Evolutionary conservation across 2,888 invertebrate species (phyloP), one percentile per base, ranked within the genome.

Genomic region (Xestobium rufovillosum): DNA sequence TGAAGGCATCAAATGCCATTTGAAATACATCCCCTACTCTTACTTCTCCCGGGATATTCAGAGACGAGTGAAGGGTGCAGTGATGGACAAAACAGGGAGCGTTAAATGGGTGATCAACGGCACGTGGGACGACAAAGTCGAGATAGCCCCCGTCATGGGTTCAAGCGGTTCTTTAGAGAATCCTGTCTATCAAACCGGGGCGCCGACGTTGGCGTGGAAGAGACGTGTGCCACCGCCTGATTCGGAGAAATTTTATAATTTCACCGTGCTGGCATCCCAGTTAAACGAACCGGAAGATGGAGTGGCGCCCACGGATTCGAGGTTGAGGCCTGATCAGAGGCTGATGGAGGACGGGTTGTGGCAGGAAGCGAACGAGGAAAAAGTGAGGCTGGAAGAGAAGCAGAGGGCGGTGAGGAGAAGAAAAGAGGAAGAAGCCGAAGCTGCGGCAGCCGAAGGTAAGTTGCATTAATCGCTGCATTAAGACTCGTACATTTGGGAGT

Each of bases 31-130:
- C 60, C 94, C 97, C 13, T 98, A 99, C 69, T 94, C 95, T 45
- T 99, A 98, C 71, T 99, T 99, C 70, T 89, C 94, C 47, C 79
- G 94, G 56, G 97, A 98, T 61, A 82, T 85, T 49, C 97, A 97
- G 59, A 72, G 96, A 41, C 83, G 89, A 65, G 91, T 92, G 39
- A 83, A 84, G 51, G 86, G 86, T 13, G 78, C 83, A 41, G 78
- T 86, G 27, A 80, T 83, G 75, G 78, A 84, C 60, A 72, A 73
- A 1, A 68, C 71, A 26, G 80, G 81, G 44, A 81, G 80, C 66
- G 87, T 82, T 26, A 66, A 73, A 76, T 82, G 78, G 76, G 76
- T 81, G 51, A 69, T 82, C 41, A 80, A 80, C 48, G 82, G 56
- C 31, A 88, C 90, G 43, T 99, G 98, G 98, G 97, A 98, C 70